These are phyloP conservation scores for Trinectes maculatus DNA, from an alignment of 2,113 vertebrate species.

Conservation along the genomic window DNA sequence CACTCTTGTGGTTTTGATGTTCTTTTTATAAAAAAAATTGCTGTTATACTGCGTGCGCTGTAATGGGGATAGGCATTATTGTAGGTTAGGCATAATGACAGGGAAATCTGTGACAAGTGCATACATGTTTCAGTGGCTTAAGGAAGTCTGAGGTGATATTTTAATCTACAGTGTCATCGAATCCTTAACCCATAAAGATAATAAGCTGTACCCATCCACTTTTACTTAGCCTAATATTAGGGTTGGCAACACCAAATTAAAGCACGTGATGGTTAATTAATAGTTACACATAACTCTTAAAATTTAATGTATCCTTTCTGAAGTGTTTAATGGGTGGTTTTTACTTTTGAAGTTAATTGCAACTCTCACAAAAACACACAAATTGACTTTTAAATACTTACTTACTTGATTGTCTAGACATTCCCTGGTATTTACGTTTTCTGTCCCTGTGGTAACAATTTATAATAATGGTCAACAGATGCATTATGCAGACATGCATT, in stretches of 20 bases:
- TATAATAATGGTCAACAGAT: background rate
- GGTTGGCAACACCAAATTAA: constrained; percentile 2
- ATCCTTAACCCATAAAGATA: constrained; percentile 14
- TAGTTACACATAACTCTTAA: background rate
- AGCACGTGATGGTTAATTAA: background rate
- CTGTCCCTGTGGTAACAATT: background rate
- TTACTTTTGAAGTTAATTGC: background rate
- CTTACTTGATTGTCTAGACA: background rate
- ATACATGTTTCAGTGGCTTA: background rate
- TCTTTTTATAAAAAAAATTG: background rate
- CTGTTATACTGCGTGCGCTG: no score
- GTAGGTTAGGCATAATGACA: no score
- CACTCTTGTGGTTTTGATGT: constrained; percentile 2
- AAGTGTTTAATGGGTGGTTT: background rate
- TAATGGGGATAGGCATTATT: background rate
- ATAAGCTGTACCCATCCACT: background rate
- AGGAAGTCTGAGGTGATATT: background rate
- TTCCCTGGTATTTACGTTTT: background rate
- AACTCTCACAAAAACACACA: background rate
- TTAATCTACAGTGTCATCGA: constrained; percentile 2
- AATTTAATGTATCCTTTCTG: background rate
- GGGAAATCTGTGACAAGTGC: background rate
- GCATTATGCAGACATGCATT: constrained; percentile 35
- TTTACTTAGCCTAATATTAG: constrained; percentile 10
- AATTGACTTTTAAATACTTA: background rate